These are phyloP conservation scores for Taeniopygia guttata DNA, from an alignment of 2,797 vertebrate species.

Conservation along the genomic window DNA sequence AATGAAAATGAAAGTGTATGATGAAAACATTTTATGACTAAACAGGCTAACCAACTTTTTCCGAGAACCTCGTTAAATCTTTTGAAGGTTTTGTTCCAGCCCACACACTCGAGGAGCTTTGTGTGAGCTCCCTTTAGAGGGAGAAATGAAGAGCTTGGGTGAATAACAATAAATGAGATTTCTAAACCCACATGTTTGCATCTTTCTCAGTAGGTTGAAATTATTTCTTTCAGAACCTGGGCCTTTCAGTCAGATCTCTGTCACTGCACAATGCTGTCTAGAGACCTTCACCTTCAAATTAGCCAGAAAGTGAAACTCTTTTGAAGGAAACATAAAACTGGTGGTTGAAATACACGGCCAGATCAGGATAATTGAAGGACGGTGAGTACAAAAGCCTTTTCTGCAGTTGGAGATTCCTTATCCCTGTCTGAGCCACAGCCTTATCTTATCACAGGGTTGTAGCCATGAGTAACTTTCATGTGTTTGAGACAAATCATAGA, in stretches of 20 bases:
- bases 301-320: background rate
- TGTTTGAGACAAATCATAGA: background rate
- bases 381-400: background rate
- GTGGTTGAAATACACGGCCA: background rate
- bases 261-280: background rate
- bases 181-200: background rate
- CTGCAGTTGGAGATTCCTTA: background rate
- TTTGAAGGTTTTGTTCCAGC: constrained; percentile 16
- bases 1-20: background rate
- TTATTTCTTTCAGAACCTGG: background rate
- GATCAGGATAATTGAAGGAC: background rate
- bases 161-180: background rate
- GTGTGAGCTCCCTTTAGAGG: background rate
- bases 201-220: background rate
- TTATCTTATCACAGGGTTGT: background rate
- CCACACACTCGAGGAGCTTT: background rate
- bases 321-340: background rate
- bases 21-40: background rate
- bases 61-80: background rate
- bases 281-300: background rate
- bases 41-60: background rate
- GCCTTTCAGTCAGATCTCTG: background rate
- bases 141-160: background rate
- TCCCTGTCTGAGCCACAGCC: background rate
- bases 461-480: background rate